A percentile compares a stretch with the other conserved stretches of the same genome.
Evolutionary conservation across 2,888 invertebrate species (phyloP).

Genomic region (Prosapia bicincta): DNA sequence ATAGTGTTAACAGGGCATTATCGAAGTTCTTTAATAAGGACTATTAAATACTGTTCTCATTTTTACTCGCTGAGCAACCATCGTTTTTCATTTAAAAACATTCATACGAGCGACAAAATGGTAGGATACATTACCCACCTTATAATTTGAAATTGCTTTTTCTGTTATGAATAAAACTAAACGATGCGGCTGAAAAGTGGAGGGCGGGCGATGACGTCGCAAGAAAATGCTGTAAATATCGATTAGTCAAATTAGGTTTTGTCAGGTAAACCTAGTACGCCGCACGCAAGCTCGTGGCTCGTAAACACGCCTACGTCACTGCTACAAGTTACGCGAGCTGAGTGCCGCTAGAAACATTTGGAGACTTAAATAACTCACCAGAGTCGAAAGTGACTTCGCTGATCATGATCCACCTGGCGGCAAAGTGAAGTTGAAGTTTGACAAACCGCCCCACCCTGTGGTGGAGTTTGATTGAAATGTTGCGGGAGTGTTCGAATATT

Average conservation of each 20-base stretch:
- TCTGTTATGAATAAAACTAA: too few species aligned
- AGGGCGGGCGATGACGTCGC: not conserved
- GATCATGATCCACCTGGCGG: slow-evolving; percentile 82
- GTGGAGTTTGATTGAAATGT: slow-evolving; percentile 77
- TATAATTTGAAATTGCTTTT: too few species aligned
- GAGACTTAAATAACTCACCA: slow-evolving; percentile 49
- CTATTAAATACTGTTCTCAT: too few species aligned
- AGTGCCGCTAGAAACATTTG: not conserved
- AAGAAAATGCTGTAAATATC: not conserved
- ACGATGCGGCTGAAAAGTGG: not conserved
- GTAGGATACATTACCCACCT: too few species aligned
- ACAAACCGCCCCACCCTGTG: slow-evolving; percentile 79
- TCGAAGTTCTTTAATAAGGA: too few species aligned
- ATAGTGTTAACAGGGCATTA: too few species aligned
- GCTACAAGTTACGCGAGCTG: too few species aligned
- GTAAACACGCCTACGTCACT: too few species aligned
- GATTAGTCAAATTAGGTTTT: not conserved
- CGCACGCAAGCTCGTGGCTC: not conserved
- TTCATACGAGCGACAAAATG: too few species aligned
- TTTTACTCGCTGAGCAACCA: too few species aligned
- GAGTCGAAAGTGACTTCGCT: slow-evolving; percentile 88
- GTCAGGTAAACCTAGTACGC: not conserved
- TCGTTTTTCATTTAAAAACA: too few species aligned
- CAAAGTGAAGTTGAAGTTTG: slow-evolving; percentile 72
- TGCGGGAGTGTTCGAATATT: slow-evolving; percentile 75